Base-by-base conservation (phyloP, 2,888 invertebrate species). In the Drosophila mimica region DNA sequence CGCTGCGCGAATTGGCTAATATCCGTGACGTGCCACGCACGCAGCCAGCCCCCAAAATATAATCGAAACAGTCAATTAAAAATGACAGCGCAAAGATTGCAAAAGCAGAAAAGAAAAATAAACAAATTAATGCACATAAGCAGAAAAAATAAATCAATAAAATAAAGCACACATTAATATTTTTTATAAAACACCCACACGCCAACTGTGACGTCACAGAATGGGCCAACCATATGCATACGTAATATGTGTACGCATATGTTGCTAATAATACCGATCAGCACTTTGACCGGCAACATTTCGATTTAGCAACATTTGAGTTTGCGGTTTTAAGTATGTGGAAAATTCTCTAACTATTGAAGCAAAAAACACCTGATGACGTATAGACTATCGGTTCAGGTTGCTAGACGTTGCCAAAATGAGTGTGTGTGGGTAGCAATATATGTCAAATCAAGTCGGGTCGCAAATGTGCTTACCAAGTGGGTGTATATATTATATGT, bases 21-120 rank as follows among this genome's bases (percentile, higher is more conserved):
- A 80, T 83, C 63, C 77, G 79, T 77, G 79, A 77, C 80, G 81
- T 80, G 81, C 67, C 77, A 72, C 71, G 61, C 81, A 72, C 65
- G 46, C 72, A 46, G 15, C 46, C 46, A 75, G 57, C 36, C 62
- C 57, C 52, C 65, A 79, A 72, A 60, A 59, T 70, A 74, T 70
- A 74, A 71, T 74, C 69, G 56, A 80, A 77, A 64, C 67, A 80
- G 71, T 81, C 70, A 81, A 79, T 82, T 75, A 82, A 69, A 82
- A 79, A 33, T 58, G 75, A 62, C 76, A 66, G 79, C 64, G 64
- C 51, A 74, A 38, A 56, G 63, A 70, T 71, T 78, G 66, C 53
- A 49, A 74, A 77, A 67, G 60, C 61, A 80, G 76, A 56, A 72
- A 76, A 58, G 33, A 52, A 74, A 70, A 61, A 20, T 58, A 43